phyloP scores from a whole-genome alignment of 2,797 vertebrate species.

The Betta splendens region DNA sequence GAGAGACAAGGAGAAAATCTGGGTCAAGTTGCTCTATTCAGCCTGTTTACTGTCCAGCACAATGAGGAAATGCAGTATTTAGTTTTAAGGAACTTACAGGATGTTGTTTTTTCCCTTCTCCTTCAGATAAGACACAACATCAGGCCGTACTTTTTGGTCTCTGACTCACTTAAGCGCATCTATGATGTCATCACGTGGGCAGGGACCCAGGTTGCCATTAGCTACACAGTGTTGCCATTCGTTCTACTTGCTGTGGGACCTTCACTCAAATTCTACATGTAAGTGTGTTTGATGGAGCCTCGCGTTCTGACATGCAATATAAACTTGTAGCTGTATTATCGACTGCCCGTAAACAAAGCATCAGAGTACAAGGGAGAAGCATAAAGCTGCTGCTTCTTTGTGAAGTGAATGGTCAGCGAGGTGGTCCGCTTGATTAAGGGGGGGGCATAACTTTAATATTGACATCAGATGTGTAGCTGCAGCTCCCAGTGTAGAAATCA shows the following conservation, averaged over 20 bases:
- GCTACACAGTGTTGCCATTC: slow-evolving; percentile 97
- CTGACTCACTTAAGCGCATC: slow-evolving; percentile 83
- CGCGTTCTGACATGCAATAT: background rate
- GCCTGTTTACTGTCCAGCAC: background rate
- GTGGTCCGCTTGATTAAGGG: background rate
- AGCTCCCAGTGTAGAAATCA: slow-evolving; percentile 15
- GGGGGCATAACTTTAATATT: slow-evolving; percentile 14
- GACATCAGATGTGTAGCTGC: slow-evolving; percentile 21
- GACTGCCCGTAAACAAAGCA: background rate
- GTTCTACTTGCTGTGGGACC: slow-evolving; percentile 92
- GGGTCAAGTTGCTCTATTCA: slow-evolving; percentile 24
- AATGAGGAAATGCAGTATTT: slow-evolving; percentile 13
- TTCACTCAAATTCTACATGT: slow-evolving; percentile 95
- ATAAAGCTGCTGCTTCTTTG: background rate
- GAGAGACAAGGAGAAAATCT: background rate
- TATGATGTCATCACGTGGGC: slow-evolving; percentile 94
- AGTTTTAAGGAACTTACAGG: background rate
- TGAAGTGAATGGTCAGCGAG: background rate
- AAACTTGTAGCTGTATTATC: background rate
- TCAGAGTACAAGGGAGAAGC: slow-evolving; percentile 1
- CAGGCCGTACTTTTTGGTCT: slow-evolving; percentile 88
- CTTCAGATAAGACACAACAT: slow-evolving; percentile 92
- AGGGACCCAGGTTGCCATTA: slow-evolving; percentile 91
- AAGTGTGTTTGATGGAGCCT: slow-evolving; percentile 18
- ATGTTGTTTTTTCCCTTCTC: slow-evolving; percentile 14